Base-by-base conservation (phyloP, 2,888 invertebrate genomes). In the Drosophila austrosaltans region DNA sequence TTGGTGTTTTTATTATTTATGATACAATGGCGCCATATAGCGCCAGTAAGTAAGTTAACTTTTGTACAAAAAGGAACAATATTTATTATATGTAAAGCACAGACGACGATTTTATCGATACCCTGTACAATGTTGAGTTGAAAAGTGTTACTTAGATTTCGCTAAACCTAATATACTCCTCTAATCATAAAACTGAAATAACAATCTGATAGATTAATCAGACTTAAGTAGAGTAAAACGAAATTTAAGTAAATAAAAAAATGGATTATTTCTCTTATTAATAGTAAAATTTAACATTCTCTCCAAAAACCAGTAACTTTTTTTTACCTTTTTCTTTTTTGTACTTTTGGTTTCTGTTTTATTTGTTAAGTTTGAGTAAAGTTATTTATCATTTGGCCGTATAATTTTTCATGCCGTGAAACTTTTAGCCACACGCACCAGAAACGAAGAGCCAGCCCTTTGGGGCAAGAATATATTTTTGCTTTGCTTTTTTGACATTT, bases 351-450 rank as follows among this genome's bases (percentile, higher is more conserved):
- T 48, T 8, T 48, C 25, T 8, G 10, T 48, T 22, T 22, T 39
- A 12, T 68, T 30, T 54, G 58, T 65, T 82, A 78, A 77, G 74
- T 78, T 84, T 79, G 81, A 78, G 86, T 77, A 83, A 76, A 77
- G 77, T 90, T 89, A 91, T 91, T 91, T 91, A 91, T 91, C 91
- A 91, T 91, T 90, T 67, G 70, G 40, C 67, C 60, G 69, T 72
- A 86, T 82, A 89, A 91, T 91, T 91, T 91, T 85, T 91, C 90
- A 91, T 86, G 66, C 63, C 63, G 30, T 63, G 67, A 60, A 84
- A 71, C 70, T 75, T 87, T 72, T 16, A 53, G 82, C 72, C 67
- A 58, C 75, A 78, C 80, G 71, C 77, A 79, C 56, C 67, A 57
- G 42, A 54, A 36, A 32, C 36, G 54, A 54, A 22, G 62, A 53